Base-by-base conservation (phyloP, 2,888 invertebrate species). In the Napeogenes sylphis region DNA sequence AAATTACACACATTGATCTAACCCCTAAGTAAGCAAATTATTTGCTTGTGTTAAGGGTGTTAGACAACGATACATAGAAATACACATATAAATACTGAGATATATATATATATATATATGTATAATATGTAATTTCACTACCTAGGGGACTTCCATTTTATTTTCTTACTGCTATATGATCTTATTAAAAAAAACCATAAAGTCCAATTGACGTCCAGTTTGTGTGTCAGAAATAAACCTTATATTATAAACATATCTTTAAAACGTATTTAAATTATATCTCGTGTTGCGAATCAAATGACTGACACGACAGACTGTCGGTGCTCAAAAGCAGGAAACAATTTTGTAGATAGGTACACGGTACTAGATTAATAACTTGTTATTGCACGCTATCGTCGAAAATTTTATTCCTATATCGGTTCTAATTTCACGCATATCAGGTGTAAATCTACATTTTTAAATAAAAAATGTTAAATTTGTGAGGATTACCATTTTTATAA, bases 351-450 rank as follows among this genome's bases (percentile, higher is more conserved):
- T 51, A 51, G 21, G 51, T 62, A 51, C 59, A 53, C 61, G 65
- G 63, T 68, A 66, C 64, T 68, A 69, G 66, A 69, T 63, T 68
- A 65, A 66, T 68, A 68, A 69, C 69, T 68, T 62, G 69, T 69
- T 69, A 66, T 58, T 66, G 66, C 68, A 69, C 69, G 69, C 68
- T 61, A 65, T 66, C 62, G 55, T 61, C 62, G 35, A 57, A 64
- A 67, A 67, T 64, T 62, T 61, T 63, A 35, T 63, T 66, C 66
- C 68, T 63, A 61, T 60, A 62, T 65, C 51, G 51, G 21, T 68
- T 63, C 57, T 66, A 68, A 69, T 69, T 69, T 68, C 65, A 66
- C 65, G 69, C 62, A 45, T 63, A 60, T 67, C 62, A 62, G 35
- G 21, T 65, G 62, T 58, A 62, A 55, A 59, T 38, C 45, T 45